Percentiles rank a stretch among this genome's conserved stretches.
Evolutionary conservation across 2,797 vertebrate species (phyloP).

Genomic region (Clamator glandarius): DNA sequence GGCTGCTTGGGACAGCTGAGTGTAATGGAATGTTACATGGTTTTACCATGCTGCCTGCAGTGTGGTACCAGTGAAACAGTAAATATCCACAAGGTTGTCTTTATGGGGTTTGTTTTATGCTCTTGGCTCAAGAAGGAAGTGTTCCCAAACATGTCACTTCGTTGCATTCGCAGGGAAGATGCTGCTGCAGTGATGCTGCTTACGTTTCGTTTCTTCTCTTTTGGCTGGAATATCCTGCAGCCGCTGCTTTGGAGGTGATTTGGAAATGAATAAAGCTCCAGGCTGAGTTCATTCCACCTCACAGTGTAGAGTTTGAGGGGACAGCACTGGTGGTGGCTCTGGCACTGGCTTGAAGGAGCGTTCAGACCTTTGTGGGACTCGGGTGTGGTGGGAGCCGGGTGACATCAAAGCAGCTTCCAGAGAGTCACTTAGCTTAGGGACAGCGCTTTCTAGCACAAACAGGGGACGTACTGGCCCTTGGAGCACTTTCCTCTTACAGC

Average conservation of each 20-base stretch:
- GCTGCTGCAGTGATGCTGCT: neutral
- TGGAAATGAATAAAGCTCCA: neutral
- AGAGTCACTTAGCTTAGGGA: neutral
- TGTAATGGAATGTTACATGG: neutral
- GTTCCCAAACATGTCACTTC: neutral
- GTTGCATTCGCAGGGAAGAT: neutral
- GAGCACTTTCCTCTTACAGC: neutral
- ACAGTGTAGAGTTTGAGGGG: neutral
- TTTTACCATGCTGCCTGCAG: neutral
- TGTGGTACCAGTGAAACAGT: neutral
- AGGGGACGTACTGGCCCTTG: neutral
- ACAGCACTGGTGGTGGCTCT: neutral
- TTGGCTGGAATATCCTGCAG: neutral
- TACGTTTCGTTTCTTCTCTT: accelerated
- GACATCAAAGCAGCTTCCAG: neutral
- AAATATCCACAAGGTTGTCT: neutral
- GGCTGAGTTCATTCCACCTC: neutral
- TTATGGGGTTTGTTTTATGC: neutral
- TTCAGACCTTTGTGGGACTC: neutral
- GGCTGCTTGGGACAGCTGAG: neutral
- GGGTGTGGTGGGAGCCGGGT: neutral
- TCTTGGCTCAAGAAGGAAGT: neutral
- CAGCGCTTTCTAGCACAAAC: neutral
- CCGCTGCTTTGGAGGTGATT: neutral
- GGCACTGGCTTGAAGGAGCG: neutral